phyloP scores from a whole-genome alignment of 1,140 invertebrate species.

The Pseudomyrmex pallidus region DNA sequence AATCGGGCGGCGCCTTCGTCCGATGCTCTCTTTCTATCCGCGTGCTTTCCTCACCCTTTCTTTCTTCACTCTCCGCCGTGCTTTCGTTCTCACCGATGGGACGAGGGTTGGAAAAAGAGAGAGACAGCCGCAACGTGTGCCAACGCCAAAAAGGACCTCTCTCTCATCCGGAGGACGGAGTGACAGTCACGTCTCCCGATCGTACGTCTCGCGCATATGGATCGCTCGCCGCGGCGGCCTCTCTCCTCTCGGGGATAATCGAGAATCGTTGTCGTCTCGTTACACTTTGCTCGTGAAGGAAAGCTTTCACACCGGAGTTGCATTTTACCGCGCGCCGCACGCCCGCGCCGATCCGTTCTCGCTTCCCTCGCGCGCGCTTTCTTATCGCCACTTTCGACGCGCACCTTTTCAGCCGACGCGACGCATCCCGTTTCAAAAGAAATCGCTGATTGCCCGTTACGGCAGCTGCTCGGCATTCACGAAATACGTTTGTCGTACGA shows the following conservation, averaged over 20 bases:
- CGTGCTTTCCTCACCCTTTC: background rate
- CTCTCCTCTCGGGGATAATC: conserved; percentile 67
- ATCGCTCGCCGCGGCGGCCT: conserved; percentile 25
- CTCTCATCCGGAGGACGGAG: conserved; percentile 52
- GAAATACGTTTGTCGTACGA: background rate
- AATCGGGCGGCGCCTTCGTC: conserved; percentile 57
- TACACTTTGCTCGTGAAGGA: conserved; percentile 41
- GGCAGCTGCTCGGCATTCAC: background rate
- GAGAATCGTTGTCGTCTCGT: conserved; percentile 74
- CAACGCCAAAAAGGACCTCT: conserved; percentile 59
- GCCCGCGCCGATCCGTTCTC: conserved; percentile 26
- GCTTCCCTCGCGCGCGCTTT: conserved; percentile 15
- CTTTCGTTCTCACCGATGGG: conserved; percentile 52
- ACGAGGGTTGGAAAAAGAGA: background rate
- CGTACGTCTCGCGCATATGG: conserved; percentile 70
- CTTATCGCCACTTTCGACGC: background rate
- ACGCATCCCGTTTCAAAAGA: background rate
- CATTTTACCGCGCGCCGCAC: conserved; percentile 61
- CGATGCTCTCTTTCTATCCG: conserved; percentile 16
- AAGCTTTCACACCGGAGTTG: conserved; percentile 53
- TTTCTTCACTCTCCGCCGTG: background rate
- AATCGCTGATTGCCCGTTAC: conserved; percentile 25
- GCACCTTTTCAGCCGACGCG: background rate
- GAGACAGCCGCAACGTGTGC: background rate
- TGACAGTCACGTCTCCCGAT: conserved; percentile 64